These are phyloP conservation scores for Drosophila melanica DNA, from an alignment of 1,140 invertebrate species.

Conservation along the genomic window DNA sequence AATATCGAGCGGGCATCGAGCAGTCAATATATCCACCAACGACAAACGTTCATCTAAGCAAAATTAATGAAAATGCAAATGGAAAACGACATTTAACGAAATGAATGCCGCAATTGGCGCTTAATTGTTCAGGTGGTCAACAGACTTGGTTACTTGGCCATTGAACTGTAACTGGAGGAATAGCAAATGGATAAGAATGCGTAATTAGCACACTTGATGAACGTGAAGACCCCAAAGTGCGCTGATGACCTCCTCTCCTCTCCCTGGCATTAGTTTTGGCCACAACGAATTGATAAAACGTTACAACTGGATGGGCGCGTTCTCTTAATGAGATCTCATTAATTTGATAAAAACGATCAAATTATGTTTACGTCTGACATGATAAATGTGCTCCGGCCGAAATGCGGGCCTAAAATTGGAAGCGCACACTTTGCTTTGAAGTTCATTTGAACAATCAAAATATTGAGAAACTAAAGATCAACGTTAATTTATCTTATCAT, in stretches of 20 bases:
- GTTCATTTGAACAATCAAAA: constrained; percentile 21
- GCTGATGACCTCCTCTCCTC: constrained; percentile 1
- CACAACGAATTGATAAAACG: constrained; percentile 42
- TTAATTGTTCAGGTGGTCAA: constrained; percentile 62
- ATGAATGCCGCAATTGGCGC: constrained; percentile 48
- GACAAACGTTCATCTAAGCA: constrained; percentile 20
- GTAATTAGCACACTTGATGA: constrained; percentile 36
- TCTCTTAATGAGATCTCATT: constrained; percentile 62
- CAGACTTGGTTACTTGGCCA: constrained; percentile 20
- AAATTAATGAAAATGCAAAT: constrained; percentile 71
- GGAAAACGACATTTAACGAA: constrained; percentile 52
- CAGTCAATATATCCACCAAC: constrained; percentile 12
- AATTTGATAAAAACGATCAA: constrained; percentile 54
- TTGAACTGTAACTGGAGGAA: constrained; percentile 19
- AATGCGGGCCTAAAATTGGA: constrained; percentile 34
- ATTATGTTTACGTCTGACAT: constrained; percentile 28
- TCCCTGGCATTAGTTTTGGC: background rate
- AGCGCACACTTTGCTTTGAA: constrained; percentile 11
- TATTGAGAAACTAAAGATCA: constrained; percentile 31
- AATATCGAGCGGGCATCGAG: background rate
- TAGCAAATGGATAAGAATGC: background rate
- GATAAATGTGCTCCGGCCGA: constrained; percentile 37
- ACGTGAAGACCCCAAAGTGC: constrained; percentile 15
- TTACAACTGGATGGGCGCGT: constrained; percentile 18
- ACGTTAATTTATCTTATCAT: constrained; percentile 19